Evolutionary conservation across 2,113 vertebrate species (phyloP), one percentile per base, ranked within the genome.

Genomic region (Epinephelus cyanopodus): DNA sequence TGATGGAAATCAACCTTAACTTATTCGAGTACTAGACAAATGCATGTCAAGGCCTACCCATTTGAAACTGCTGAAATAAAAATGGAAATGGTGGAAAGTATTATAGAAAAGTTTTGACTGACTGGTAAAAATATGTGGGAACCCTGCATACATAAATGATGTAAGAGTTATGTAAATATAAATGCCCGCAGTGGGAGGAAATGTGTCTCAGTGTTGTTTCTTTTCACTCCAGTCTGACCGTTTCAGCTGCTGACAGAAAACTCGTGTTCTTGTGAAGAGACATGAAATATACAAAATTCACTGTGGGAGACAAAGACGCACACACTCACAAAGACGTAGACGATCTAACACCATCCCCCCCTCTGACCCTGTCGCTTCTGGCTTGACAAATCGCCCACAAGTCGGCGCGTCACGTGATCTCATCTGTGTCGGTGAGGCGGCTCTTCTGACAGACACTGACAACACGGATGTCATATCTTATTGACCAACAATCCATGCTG

Each of bases 401-500:
- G 64, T 73, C 56, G 25, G 50, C 27, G 10, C 76, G 83, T 89
- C 90, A 86, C 21, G 23, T 87, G 91, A 85, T 81, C 83, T 79
- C 62, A 33, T 77, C 71, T 64, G 62, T 27, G 79, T 60, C 39
- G 73, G 68, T 13, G 33, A 77, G 45, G 73, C 81, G 19, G 6
- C 56, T 0, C 37, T 33, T 71, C 57, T 90, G 87, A 93, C 86
- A 74, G 74, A 68, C 72, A 66, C 63, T 73, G 77, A 88, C 82
- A 69, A 79, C 66, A 72, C 18, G 15, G 72, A 90, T 88, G 91
- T 87, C 87, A 88, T 60, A 57, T 89, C 75, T 74, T 76, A 89
- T 87, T 90, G 87, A 88, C 84, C 76, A 68, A 70, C 64, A 74
- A 58, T 54, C 66, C 68, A 21, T 27, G 50, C 74, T 88, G 84